Percentiles rank a stretch among this genome's conserved stretches.
These are phyloP conservation scores for Lepidocolaptes lacrymiger DNA, from an alignment of 2,797 vertebrate genomes.

Conservation along the genomic window DNA sequence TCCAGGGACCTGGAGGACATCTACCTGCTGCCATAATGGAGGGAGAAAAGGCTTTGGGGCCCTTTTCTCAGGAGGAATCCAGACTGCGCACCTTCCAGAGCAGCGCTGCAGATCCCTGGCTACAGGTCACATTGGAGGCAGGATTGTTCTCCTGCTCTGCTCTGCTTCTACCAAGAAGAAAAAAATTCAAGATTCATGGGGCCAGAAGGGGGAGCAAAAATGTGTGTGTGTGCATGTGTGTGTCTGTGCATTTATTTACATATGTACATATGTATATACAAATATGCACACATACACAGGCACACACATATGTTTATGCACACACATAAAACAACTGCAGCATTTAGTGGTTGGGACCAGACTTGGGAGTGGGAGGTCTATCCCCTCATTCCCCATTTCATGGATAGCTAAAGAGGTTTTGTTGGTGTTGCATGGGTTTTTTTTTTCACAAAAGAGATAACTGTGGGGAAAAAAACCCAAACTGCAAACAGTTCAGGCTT, in stretches of 20 bases:
- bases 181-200: not conserved
- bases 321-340: not conserved
- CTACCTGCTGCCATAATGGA: rapidly evolving
- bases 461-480: not conserved
- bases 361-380: not conserved
- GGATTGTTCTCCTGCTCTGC: not conserved
- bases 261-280: not conserved
- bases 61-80: not conserved
- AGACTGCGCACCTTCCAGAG: rapidly evolving
- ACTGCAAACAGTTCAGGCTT: not conserved
- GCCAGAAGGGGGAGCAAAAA: conserved; percentile 51
- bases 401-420: not conserved
- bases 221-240: not conserved
- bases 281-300: rapidly evolving
- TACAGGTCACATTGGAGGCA: not conserved
- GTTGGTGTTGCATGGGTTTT: not conserved
- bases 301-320: not conserved
- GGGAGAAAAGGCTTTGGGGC: not conserved
- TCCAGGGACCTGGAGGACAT: not conserved
- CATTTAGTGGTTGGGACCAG: not conserved
- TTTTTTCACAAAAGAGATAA: not conserved
- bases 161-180: not conserved
- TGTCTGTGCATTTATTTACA: not conserved
- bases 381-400: not conserved
- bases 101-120: not conserved